Evolutionary conservation across 2,797 vertebrate species (phyloP), one percentile per base, ranked within the genome.

Genomic region (Onychomys torridus): DNA sequence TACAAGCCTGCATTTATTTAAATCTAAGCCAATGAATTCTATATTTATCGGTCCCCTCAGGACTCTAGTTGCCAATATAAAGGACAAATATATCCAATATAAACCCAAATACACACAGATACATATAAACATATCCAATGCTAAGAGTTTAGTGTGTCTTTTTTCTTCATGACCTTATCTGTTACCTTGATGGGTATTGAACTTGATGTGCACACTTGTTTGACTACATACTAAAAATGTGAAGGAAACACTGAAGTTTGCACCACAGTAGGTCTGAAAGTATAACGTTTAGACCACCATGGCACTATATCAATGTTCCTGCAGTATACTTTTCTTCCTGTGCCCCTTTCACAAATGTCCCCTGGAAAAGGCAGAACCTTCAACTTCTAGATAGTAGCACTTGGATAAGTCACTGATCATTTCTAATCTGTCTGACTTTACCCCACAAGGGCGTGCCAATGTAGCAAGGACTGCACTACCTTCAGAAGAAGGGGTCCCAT

Each of bases 381-480:
- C 89, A 91, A 93, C 97, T 96, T 97, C 57, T 55, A 63, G 89
- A 88, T 59, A 91, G 52, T 4, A 77, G 49, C 43, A 52, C 89
- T 57, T 86, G 57, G 25, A 8, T 77, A 57, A 19, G 34, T 67
- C 93, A 21, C 16, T 94, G 32, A 67, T 84, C 12, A 11, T 0
- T 43, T 88, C 63, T 37, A 4, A 27, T 23, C 37, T 21, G n/a
- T 77, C 59, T 55, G 61, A 93, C 29, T 91, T 96, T 65, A 0
- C 0, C 77, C 95, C 97, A 97, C 85, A n/a, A 97, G 93, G 92
- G 92, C 93, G 96, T 43, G 75, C 90, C 73, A 97, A 61, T 92
- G 63, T 86, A 87, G 57, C 75, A 90, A 77, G 11, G 52, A 94
- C 61, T 3, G 29, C 10, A 2, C 17, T 27, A 25, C 25, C 3